These are phyloP conservation scores for Drosophila picticornis DNA, from an alignment of 2,888 invertebrate genomes.

Conservation along the genomic window DNA sequence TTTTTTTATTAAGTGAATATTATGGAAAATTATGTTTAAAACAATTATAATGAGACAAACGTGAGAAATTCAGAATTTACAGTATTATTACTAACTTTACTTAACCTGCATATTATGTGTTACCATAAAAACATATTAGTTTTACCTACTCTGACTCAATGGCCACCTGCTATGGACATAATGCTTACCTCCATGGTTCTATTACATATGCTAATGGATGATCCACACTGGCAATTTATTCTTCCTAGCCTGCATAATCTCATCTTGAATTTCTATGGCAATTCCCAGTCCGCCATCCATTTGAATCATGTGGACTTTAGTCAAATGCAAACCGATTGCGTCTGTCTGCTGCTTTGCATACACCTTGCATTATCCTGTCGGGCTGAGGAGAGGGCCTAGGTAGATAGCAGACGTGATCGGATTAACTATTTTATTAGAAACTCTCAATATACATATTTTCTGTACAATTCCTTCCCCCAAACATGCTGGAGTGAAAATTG, in stretches of 20 bases:
- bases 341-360: slow-evolving; percentile 67
- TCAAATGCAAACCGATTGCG: slow-evolving; percentile 25
- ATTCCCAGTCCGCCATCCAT: neutral
- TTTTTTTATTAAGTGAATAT: accelerated
- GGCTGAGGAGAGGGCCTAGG: neutral
- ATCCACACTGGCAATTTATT: slow-evolving; percentile 29
- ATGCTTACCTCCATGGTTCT: neutral
- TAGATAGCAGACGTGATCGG: slow-evolving; percentile 70
- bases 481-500: slow-evolving; percentile 63
- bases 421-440: slow-evolving; percentile 79
- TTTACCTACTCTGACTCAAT: neutral
- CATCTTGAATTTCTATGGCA: slow-evolving; percentile 2
- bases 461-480: neutral
- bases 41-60: neutral
- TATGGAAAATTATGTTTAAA: neutral
- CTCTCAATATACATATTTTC: slow-evolving; percentile 34
- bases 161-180: neutral
- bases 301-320: slow-evolving; percentile 6
- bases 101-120: neutral
- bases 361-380: slow-evolving; percentile 61
- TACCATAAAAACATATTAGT: neutral
- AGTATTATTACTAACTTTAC: neutral
- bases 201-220: slow-evolving; percentile 57
- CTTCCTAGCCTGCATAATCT: slow-evolving; percentile 12
- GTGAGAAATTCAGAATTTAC: neutral